Percentiles rank a stretch among this genome's conserved stretches.
Evolutionary conservation across 2,113 vertebrate species (phyloP).

Genomic region (Lutjanus erythropterus): DNA sequence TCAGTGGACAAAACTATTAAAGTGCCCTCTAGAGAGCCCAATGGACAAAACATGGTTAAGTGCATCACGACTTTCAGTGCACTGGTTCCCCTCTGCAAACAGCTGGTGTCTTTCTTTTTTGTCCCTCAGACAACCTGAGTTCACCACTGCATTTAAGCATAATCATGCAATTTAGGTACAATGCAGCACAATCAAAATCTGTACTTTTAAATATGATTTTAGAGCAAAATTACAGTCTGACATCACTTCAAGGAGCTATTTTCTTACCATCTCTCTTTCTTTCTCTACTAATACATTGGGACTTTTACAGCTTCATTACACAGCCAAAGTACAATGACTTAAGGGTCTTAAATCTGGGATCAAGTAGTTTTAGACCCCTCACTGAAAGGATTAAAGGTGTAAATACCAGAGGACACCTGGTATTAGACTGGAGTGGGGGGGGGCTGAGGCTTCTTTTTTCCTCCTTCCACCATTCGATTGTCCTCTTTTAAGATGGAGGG

Average conservation of each 20-base stretch:
- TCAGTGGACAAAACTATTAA: too few relatives aligned
- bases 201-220: conserved; percentile 22
- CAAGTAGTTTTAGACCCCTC: conserved; percentile 61
- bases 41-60: too few relatives aligned
- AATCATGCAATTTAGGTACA: conserved; percentile 10
- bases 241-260: conserved; percentile 42
- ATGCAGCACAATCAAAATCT: conserved; percentile 33
- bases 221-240: conserved; percentile 31
- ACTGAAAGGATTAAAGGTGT: conserved; percentile 68
- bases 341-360: conserved; percentile 70
- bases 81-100: too few relatives aligned
- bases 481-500: conserved; percentile 30
- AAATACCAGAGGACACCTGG: conserved; percentile 62
- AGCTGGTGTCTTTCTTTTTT: too few relatives aligned
- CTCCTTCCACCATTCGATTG: conserved; percentile 14
- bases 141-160: conserved; percentile 22
- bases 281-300: too few relatives aligned
- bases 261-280: too few relatives aligned
- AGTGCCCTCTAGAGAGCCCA: too few relatives aligned
- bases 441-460: conserved; percentile 36
- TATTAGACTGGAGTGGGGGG: conserved; percentile 32
- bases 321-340: conserved; percentile 65
- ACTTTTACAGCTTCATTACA: conserved; percentile 66
- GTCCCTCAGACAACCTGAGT: too few relatives aligned
- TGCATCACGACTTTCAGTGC: too few relatives aligned